These are phyloP conservation scores for Megaceryle torquata DNA, from an alignment of 2,113 vertebrate genomes.

Conservation along the genomic window DNA sequence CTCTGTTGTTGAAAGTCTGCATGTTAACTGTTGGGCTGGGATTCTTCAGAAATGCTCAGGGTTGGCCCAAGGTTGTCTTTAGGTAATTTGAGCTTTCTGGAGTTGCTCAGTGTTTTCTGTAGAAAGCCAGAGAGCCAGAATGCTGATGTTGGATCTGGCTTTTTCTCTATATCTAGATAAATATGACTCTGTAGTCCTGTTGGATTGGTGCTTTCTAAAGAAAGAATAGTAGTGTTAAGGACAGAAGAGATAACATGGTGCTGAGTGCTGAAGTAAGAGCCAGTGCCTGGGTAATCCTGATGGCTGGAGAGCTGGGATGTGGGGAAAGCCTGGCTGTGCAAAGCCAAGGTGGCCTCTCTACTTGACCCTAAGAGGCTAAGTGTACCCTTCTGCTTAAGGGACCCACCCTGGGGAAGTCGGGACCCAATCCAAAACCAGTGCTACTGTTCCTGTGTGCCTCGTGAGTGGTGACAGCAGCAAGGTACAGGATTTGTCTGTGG, in stretches of 20 bases:
- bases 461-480: background rate
- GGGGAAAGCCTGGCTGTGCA: background rate
- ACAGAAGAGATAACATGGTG: background rate
- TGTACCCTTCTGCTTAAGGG: background rate
- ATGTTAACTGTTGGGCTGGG: background rate
- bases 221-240: background rate
- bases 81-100: background rate
- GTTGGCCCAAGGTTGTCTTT: background rate
- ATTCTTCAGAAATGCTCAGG: background rate
- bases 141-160: background rate
- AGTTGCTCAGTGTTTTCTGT: background rate
- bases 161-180: background rate
- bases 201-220: background rate
- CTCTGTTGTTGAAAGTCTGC: background rate
- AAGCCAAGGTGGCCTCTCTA: background rate
- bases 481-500: background rate
- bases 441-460: background rate
- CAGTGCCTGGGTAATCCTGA: background rate
- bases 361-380: background rate
- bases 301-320: background rate
- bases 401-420: fast-evolving
- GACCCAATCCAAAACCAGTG: background rate
- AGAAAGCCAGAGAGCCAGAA: background rate
- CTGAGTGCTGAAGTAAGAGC: background rate
- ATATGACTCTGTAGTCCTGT: background rate